Percentiles rank a stretch among this genome's conserved stretches.
phyloP scores from a whole-genome alignment of 2,888 invertebrate species.

The Andrena chrysosceles region DNA sequence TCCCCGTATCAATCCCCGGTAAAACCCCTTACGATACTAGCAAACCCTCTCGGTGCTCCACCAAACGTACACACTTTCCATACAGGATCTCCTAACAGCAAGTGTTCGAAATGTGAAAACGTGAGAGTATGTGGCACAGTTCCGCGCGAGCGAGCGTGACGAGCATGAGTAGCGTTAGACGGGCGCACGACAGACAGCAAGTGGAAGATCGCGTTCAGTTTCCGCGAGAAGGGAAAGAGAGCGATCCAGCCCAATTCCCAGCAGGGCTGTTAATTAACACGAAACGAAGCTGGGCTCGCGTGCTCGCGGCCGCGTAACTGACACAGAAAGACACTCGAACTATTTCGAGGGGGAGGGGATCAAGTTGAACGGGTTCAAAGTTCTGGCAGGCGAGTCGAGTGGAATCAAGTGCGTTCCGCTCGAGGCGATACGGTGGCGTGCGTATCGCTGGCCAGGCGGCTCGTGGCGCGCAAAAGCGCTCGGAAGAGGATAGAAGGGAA shows the following conservation, averaged over 20 bases:
- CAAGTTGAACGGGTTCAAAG: constrained; percentile 74
- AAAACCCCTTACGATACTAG: no score
- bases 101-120: constrained; percentile 7
- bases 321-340: constrained; percentile 25
- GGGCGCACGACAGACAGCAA: background rate
- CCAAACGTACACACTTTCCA: no score
- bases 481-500: constrained; percentile 37
- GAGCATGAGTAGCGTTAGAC: constrained; percentile 18
- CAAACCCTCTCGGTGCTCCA: no score
- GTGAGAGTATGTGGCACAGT: constrained; percentile 20
- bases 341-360: constrained; percentile 12
- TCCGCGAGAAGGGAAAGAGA: background rate
- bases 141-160: constrained; percentile 31
- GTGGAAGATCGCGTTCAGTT: constrained; percentile 24
- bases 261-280: constrained; percentile 48
- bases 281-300: background rate
- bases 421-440: constrained; percentile 32
- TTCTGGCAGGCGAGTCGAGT: constrained; percentile 77
- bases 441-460: constrained; percentile 42
- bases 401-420: constrained; percentile 77
- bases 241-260: constrained; percentile 36
- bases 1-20: no score
- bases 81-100: background rate
- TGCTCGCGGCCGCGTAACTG: constrained; percentile 27
- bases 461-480: constrained; percentile 65